Evolutionary conservation across 2,113 vertebrate species (phyloP), one percentile per base, ranked within the genome.

Genomic region (Saccopteryx leptura): DNA sequence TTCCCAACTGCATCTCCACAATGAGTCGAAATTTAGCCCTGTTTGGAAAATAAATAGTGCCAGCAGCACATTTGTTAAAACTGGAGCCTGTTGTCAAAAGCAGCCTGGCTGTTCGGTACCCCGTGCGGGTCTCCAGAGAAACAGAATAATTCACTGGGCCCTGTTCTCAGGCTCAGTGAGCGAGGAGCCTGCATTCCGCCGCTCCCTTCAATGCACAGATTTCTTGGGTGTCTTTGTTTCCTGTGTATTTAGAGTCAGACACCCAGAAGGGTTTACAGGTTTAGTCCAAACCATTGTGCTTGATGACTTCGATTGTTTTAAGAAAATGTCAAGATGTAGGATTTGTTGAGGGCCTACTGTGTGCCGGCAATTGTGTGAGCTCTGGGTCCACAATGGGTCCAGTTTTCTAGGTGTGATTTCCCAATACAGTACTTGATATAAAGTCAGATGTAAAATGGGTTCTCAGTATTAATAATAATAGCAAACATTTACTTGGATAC

Each of bases 41-140:
- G 8, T 95, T 94, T 80, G 60, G 91, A 66, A 97, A 94, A 97
- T 65, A 80, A 96, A 95, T 65, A 50, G 60, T 28, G 8, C 83
- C 2, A n/a, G 39, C 11, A 12, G 28, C n/a, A 6, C 65, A 71
- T 89, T 76, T 90, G 63, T 96, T 93, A 95, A 23, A 89, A 50
- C n/a, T 0, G 0, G 58, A 63, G 65, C 1, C 26, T 50, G 66
- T 81, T 78, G 76, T 92, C 72, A 63, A 39, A 63, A 6, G 68
- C 78, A 13, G 89, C 86, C 33, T 7, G 69, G 58, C 46, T 19
- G 80, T 3, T 12, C 52, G 91, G 58, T 28, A 8, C 65, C 56
- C 54, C 0, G 13, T 23, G 19, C 1, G 0, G 76, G 54, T 72
- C 78, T 89, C 0, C 6, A 2, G 56, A 88, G 83, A 68, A 60